Evolutionary conservation across 2,797 vertebrate genomes (phyloP), one percentile per base, ranked within the genome.

Genomic region (Cirrhinus mrigala): DNA sequence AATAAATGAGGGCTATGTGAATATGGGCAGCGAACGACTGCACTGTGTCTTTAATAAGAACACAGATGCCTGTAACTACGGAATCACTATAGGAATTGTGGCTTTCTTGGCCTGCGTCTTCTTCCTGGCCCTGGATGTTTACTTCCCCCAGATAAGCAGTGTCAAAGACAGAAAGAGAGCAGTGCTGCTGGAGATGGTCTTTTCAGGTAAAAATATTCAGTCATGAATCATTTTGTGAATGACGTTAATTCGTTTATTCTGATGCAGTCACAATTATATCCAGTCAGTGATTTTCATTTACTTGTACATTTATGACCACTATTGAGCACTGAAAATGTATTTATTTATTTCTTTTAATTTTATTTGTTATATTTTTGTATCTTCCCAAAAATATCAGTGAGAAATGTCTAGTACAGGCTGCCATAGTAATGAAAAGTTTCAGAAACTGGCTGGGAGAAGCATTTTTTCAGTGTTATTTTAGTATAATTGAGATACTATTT

Each of bases 81-180:
- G 96, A 18, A 90, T 99, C 2, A 94, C 96, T 0, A 87, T 99
- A 0, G 98, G 97, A 33, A 88, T 98, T 91, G 92, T 96, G 18
- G 97, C 97, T 82, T 99, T 99, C 93, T 94, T 99, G 0, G 97
- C 96, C 91, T 97, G 96, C 88, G 92, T 96, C 88, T 94, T 95
- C 87, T 99, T 99, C 92, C 90, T 98, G 69, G 88, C 97, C 9
- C 86, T 99, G 87, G 98, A 99, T 79, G 70, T 96, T 90, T 95
- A 97, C 90, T 99, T 99, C 92, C 97, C 98, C 87, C 96, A 97
- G 94, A 98, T 99, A 94, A 99, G 97, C 95, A 99, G 95, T 6
- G 93, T 99, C 81, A 96, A 95, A 90, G 97, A 99, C 93, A 95
- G 98, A 68, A 96, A 96, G 74, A 94, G 96, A 0, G 96, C 95